Evolutionary conservation across 1,140 invertebrate genomes (phyloP), one percentile per base, ranked within the genome.

Genomic region (Drosophila suzukii): DNA sequence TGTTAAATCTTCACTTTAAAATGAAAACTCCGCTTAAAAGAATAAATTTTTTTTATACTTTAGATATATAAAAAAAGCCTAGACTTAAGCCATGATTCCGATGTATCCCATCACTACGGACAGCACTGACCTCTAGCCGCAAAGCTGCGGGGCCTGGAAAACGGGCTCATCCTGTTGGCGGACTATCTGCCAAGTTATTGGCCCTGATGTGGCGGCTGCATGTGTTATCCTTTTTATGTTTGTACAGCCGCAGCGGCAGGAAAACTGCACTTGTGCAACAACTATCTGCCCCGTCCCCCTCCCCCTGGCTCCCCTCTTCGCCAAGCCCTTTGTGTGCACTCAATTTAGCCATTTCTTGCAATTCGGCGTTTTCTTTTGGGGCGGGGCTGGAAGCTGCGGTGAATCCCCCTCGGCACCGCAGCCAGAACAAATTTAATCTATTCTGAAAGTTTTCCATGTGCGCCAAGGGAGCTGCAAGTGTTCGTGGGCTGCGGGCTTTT

Each of bases 291-390:
- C 7, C 27, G 20, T 44, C 15, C 6, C 30, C 20, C 20, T 20
- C 20, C 20, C 20, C 2, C 20, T 20, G 20, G 7, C 20, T n/a
- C 15, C 10, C 12, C 24, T 6, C 24, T n/a, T n/a, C n/a, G 12
- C 32, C 24, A 10, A 34, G 24, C n/a, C 59, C 36, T 77, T 58
- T 83, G 75, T 78, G 65, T 79, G 75, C 79, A 75, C 80, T 78
- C 80, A 78, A 83, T 83, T 83, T 83, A 55, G 80, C 75, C 59
- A 75, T 71, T 83, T 83, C 75, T 82, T 75, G 75, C 74, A 59
- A 68, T 68, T 73, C 61, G 41, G 66, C 59, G 59, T 46, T 66
- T 78, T 77, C 63, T 71, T 71, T 62, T 63, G 43, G 20, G 34
- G 36, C 17, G 43, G 24, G 34, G 30, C 17, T 41, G 62, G 47